phyloP scores from a whole-genome alignment of 2,888 invertebrate genomes.

The Griposia aprilina region DNA sequence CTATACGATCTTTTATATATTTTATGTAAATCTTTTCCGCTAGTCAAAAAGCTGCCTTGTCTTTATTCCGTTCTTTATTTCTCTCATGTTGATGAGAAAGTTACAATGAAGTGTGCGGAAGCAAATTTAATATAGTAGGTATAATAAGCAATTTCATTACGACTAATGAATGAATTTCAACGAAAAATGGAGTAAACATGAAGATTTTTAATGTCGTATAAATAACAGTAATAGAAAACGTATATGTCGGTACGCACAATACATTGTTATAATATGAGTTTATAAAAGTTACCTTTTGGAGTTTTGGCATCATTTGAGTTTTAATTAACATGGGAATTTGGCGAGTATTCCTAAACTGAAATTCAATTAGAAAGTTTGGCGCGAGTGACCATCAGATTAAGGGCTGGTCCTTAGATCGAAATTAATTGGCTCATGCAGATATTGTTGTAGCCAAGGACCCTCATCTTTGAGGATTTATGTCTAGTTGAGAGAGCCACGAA shows the following conservation, averaged over 20 bases:
- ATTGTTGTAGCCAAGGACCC: constrained; percentile 84
- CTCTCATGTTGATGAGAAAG: not conserved
- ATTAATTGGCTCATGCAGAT: constrained; percentile 89
- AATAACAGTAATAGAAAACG: constrained; percentile 14
- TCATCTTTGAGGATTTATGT: constrained; percentile 86
- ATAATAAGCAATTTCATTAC: constrained; percentile 24
- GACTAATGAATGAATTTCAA: not conserved
- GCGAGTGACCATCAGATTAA: constrained; percentile 89
- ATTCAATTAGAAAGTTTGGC: constrained; percentile 79
- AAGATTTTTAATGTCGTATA: constrained; percentile 4
- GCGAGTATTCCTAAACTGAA: constrained; percentile 77
- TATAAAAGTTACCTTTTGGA: constrained; percentile 43
- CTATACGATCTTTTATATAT: not conserved
- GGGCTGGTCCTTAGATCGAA: constrained; percentile 83
- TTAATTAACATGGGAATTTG: constrained; percentile 71
- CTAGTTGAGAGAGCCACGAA: constrained; percentile 72
- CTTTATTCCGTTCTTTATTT: not conserved
- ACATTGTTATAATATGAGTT: constrained; percentile 12
- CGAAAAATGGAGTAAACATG: not conserved
- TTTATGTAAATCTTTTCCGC: not conserved
- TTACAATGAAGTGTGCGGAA: constrained; percentile 22
- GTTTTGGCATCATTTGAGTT: constrained; percentile 55
- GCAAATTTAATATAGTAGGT: not conserved
- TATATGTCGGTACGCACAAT: not conserved
- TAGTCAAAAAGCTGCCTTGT: not conserved